Evolutionary conservation across 2,113 vertebrate species (phyloP).

Genomic region (Dryoscopus gambensis): DNA sequence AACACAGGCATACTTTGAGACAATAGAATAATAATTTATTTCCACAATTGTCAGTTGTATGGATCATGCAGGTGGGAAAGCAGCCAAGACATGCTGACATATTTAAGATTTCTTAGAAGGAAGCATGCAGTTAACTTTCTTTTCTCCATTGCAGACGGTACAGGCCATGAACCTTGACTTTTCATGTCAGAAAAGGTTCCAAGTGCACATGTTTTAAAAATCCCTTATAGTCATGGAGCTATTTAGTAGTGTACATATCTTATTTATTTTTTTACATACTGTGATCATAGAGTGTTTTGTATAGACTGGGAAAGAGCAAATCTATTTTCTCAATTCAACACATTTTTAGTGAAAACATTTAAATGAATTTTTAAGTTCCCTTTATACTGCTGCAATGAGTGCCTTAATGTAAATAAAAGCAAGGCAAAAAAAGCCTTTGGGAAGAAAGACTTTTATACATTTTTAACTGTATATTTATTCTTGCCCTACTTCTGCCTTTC

Average conservation of each 20-base stretch:
- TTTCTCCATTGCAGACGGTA: background rate
- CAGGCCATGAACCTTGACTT: background rate
- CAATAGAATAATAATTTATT: slow-evolving; percentile 1
- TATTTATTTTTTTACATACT: background rate
- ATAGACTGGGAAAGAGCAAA: background rate
- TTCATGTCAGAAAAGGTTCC: background rate
- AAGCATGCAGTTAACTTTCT: background rate
- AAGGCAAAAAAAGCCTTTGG: background rate
- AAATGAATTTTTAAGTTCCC: background rate
- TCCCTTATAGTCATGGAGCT: background rate
- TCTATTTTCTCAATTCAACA: background rate
- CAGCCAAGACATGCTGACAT: background rate
- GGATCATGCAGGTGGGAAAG: background rate
- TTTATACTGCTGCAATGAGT: background rate
- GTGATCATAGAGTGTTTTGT: background rate
- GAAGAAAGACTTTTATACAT: background rate
- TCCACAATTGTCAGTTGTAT: background rate
- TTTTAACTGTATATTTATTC: background rate
- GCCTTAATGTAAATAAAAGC: background rate
- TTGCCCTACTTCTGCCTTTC: background rate
- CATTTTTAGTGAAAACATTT: background rate
- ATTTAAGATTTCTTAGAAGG: background rate
- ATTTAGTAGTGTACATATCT: background rate
- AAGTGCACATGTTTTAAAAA: background rate
- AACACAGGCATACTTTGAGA: background rate